Conservation (phyloP, 2,113 vertebrate species). For the Ailurus styani region DNA sequence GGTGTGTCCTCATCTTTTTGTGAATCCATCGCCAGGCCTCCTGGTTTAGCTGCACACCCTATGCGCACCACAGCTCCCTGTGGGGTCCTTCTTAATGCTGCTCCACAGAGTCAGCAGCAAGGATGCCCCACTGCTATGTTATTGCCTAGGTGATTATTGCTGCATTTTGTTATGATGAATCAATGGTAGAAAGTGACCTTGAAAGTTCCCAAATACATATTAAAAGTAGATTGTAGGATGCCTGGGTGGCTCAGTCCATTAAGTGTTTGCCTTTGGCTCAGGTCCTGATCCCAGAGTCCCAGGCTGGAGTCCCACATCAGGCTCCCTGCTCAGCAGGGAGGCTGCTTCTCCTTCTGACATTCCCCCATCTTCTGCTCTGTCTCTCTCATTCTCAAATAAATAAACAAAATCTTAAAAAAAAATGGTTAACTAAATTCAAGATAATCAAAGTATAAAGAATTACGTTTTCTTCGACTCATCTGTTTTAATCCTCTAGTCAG, state of each 20-base stretch:
- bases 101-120: fast-evolving
- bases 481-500: not conserved
- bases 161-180: not conserved
- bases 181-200: not conserved
- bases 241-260: not conserved
- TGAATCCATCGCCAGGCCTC: not conserved
- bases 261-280: not conserved
- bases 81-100: not conserved
- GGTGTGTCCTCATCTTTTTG: not conserved
- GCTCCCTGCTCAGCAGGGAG: not conserved
- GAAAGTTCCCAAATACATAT: not conserved
- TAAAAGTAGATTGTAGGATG: not conserved
- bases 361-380: not conserved
- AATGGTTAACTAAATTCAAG: not conserved
- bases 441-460: not conserved
- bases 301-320: not conserved
- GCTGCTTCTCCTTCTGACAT: not conserved
- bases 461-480: not conserved
- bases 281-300: not conserved
- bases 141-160: not conserved
- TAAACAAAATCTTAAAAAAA: not conserved
- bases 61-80: not conserved
- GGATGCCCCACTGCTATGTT: not conserved
- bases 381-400: not conserved
- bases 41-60: not conserved